Base-by-base conservation (phyloP, 2,113 vertebrate genomes). In the Tor tambroides region DNA sequence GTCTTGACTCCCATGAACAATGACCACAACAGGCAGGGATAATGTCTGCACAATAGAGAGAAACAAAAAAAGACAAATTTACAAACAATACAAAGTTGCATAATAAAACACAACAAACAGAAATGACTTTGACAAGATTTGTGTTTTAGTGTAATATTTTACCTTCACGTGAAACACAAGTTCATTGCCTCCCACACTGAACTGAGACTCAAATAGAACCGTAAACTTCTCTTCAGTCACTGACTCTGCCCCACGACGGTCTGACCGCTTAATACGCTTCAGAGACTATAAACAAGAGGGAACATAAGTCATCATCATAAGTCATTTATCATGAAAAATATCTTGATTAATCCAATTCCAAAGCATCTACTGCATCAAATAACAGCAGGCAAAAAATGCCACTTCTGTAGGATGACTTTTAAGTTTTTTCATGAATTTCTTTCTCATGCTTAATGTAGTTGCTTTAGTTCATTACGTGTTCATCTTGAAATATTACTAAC, bases 171-270 rank as follows among this genome's bases (percentile, higher is more conserved):
- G 97, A 91, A 99, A 99, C 78, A 98, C 96, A 12, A 99, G 94
- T 90, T 99, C 98, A 0, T 99, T 98, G 89, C 97, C 96, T 5
- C 97, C 97, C 0, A 99, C 96, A 0, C 97, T 99, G 93, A 99
- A 99, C 91, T 99, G 97, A 0, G 98, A 99, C 90, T 99, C 97
- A 0, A 99, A 99, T 89, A 99, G 95, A 89, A 99, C 96, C 0
- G 98, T 98, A 91, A 99, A 99, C 91, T 99, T 99, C 92, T 99
- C 98, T 92, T 99, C 98, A 0, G 98, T 99, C 91, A 99, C 98
- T 0, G 97, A 99, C 92, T 99, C 98, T 0, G 98, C 96, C 0
- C 98, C 98, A 0, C 97, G 95, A 2, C 98, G 95, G 89, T 99
- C 98, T 0, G 97, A 97, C 5, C 98, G 96, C 90, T 99, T 99